A percentile compares a stretch with the other conserved stretches of the same genome.
Evolutionary conservation across 2,888 invertebrate species (phyloP).

Genomic region (Eueremaeus valkanovi): DNA sequence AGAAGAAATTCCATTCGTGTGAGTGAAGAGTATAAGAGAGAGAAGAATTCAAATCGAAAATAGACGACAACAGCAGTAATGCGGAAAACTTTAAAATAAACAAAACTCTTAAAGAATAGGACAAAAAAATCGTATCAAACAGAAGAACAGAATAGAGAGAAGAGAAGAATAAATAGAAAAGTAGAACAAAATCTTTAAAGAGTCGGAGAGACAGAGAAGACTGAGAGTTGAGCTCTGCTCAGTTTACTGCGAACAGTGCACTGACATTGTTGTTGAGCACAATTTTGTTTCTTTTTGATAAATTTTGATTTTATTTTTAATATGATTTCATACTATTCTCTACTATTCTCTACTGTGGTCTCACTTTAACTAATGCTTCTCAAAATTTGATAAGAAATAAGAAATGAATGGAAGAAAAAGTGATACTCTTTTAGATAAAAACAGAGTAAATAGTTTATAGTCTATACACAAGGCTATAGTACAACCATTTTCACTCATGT

Average conservation of each 20-base stretch:
- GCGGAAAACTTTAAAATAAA: constrained; percentile 17
- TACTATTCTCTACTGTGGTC: not conserved
- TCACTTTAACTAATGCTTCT: constrained; percentile 19
- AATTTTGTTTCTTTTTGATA: not conserved
- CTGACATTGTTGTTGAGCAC: not conserved
- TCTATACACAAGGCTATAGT: no score
- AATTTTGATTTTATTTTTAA: not conserved
- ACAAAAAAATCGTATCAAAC: not conserved
- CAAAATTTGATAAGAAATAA: constrained; percentile 31
- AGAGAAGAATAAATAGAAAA: not conserved
- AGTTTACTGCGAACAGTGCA: constrained; percentile 4
- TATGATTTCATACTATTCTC: not conserved
- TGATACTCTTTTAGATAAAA: constrained; percentile 21
- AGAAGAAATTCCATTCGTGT: not conserved
- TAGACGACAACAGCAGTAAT: not conserved
- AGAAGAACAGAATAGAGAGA: no score
- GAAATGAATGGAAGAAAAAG: constrained; percentile 9
- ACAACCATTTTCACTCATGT: not conserved
- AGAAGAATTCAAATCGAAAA: constrained; percentile 4
- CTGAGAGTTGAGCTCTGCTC: not conserved
- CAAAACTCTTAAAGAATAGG: not conserved
- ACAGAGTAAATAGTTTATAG: not conserved
- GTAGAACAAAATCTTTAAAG: not conserved
- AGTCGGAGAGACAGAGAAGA: no score
- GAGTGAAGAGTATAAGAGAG: not conserved